Evolutionary conservation across 2,797 vertebrate species (phyloP), one percentile per base, ranked within the genome.

Genomic region (Heteromormyrus szaboi): DNA sequence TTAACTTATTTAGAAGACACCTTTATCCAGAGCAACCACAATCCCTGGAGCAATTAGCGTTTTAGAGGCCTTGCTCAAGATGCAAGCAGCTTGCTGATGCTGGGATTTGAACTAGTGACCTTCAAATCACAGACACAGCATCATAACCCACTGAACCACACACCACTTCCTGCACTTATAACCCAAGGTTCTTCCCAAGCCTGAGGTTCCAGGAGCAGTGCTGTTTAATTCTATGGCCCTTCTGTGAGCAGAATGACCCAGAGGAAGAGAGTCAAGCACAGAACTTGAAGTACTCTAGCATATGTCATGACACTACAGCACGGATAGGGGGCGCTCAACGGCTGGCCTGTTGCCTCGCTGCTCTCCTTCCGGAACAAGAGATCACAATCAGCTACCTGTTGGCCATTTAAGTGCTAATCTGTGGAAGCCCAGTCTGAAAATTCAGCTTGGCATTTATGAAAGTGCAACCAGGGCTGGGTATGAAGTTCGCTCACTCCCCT

Each of bases 391-490:
- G 6, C 53, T 11, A 56, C 65, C 6, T 37, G 5, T 41, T 37
- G 53, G 50, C 11, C 9, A 65, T 29, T 65, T 37, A 19, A 46
- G 33, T 8, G 37, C 41, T 87, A 87, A 48, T 93, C 92, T 94
- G 92, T 95, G 94, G 96, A 89, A 96, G 94, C 95, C 92, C 68
- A 86, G 91, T 90, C 92, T 92, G 92, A 87, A 44, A 62, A 87
- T 19, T 19, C 72, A 44, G 72, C 72, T 44, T 44, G 72, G 37
- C 37, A 3, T 79, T 44, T n/a, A 79, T 37, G 14, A 44, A 79
- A 41, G 72, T n/a, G 17, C 1, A 44, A 44, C 72, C 41, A 14
- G 65, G 65, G 3, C 65, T 17, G 12, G 11, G 29, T 14, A 6
- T 72, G 29, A 17, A 33, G 65, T 33, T 37, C 1, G 1, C 65